A percentile compares a stretch with the other conserved stretches of the same genome.
These are phyloP conservation scores for Helicoverpa assulta DNA, from an alignment of 2,888 invertebrate genomes.

Conservation along the genomic window DNA sequence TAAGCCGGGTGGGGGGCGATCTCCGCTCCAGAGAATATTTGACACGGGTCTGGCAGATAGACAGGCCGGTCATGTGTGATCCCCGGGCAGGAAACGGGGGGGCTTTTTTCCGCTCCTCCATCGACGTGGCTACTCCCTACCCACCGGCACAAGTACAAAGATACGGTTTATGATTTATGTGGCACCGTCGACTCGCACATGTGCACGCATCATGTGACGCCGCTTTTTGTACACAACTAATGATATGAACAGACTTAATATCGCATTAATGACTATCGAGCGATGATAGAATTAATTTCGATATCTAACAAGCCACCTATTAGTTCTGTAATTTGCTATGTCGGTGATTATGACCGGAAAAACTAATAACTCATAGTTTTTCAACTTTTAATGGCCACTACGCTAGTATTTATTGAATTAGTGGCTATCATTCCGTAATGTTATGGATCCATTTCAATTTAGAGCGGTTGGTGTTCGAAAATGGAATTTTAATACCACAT, in stretches of 20 bases:
- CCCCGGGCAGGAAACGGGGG: slow-evolving; percentile 88
- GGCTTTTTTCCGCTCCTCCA: slow-evolving; percentile 87
- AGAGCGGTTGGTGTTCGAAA: slow-evolving; percentile 78
- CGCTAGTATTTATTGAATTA: slow-evolving; percentile 72
- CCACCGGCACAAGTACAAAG: slow-evolving; percentile 81
- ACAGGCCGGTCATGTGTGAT: slow-evolving; percentile 91
- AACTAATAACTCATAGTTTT: slow-evolving; percentile 58
- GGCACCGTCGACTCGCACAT: slow-evolving; percentile 82
- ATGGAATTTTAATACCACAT: slow-evolving; percentile 89
- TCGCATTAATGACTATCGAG: slow-evolving; percentile 76
- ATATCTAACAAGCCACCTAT: slow-evolving; percentile 61
- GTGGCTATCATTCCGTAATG: slow-evolving; percentile 72
- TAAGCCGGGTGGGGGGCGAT: slow-evolving; percentile 82
- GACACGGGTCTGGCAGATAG: slow-evolving; percentile 91
- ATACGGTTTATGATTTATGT: slow-evolving; percentile 88
- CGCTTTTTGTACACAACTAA: slow-evolving; percentile 80
- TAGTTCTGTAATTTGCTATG: slow-evolving; percentile 68
- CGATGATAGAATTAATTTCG: slow-evolving; percentile 71
- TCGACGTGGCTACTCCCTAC: slow-evolving; percentile 84
- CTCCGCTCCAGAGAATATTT: slow-evolving; percentile 90
- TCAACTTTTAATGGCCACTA: slow-evolving; percentile 55
- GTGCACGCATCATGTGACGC: slow-evolving; percentile 84
- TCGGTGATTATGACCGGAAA: slow-evolving; percentile 64
- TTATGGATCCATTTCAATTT: slow-evolving; percentile 82
- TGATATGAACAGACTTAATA: slow-evolving; percentile 75